Percentiles rank a stretch among this genome's conserved stretches.
Conservation (phyloP, 1,140 invertebrate species). For the Listronotus oregonensis region DNA sequence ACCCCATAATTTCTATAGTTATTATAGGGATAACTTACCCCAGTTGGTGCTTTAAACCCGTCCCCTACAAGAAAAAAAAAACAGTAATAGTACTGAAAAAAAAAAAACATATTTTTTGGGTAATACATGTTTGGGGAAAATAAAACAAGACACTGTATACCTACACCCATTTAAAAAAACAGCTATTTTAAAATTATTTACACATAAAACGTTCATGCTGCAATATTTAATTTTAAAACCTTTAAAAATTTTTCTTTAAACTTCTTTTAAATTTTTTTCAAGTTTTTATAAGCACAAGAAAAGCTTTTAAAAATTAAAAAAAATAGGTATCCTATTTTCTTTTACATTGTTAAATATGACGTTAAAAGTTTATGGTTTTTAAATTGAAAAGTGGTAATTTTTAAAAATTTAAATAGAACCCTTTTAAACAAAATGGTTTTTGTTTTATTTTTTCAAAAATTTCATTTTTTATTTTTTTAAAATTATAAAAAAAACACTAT, state of each 20-base stretch:
- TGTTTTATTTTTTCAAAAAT: too few relatives aligned
- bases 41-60: slow-evolving; percentile 20
- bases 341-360: slow-evolving; percentile 19
- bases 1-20: neutral
- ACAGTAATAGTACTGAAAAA: too few relatives aligned
- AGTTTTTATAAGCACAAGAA: slow-evolving; percentile 27
- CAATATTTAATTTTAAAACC: slow-evolving; percentile 30
- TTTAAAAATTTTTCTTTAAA: slow-evolving; percentile 30
- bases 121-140: too few relatives aligned
- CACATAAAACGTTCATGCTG: slow-evolving; percentile 29
- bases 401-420: neutral
- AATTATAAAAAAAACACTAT: too few relatives aligned
- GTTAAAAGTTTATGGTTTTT: slow-evolving; percentile 24
- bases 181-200: slow-evolving; percentile 26
- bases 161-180: slow-evolving; percentile 18
- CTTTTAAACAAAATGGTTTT: too few relatives aligned
- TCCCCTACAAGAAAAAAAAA: slow-evolving; percentile 25
- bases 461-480: too few relatives aligned
- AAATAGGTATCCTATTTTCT: slow-evolving; percentile 18
- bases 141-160: too few relatives aligned
- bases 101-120: too few relatives aligned
- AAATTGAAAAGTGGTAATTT: neutral
- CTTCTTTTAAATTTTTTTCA: slow-evolving; percentile 30
- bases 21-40: slow-evolving; percentile 16
- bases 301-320: slow-evolving; percentile 25